A percentile compares a stretch with the other conserved stretches of the same genome.
phyloP scores from a whole-genome alignment of 2,113 vertebrate genomes.

The Micronycteris hirsuta region DNA sequence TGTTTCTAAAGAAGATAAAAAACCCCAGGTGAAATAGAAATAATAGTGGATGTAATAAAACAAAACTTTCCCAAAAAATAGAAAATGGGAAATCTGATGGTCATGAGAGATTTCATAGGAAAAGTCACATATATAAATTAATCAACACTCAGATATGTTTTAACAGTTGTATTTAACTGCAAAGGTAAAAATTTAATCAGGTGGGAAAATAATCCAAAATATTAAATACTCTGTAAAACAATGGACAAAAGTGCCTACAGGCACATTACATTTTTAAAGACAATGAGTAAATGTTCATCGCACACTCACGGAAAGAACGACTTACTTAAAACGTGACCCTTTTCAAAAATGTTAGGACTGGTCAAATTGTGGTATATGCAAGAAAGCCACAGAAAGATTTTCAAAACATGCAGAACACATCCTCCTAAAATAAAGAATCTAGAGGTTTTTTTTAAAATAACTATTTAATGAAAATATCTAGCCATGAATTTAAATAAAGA shows the following conservation, averaged over 20 bases:
- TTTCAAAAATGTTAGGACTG: neutral
- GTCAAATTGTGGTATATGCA: neutral
- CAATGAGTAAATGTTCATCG: neutral
- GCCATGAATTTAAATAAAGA: neutral
- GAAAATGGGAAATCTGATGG: neutral
- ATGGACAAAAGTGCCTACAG: neutral
- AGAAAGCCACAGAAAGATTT: neutral
- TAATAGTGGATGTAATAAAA: neutral
- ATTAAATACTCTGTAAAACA: neutral
- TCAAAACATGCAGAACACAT: neutral
- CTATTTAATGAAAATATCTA: conserved; percentile 7
- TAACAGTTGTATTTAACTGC: neutral
- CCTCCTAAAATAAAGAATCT: neutral
- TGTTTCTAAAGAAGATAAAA: neutral
- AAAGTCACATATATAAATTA: neutral
- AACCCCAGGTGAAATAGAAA: neutral
- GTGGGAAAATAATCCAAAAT: neutral
- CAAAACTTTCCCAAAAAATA: neutral
- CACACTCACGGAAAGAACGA: neutral
- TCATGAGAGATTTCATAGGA: neutral
- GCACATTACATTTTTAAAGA: neutral
- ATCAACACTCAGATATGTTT: neutral
- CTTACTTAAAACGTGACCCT: neutral
- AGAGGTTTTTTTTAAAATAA: neutral
- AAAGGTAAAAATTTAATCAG: neutral